phyloP scores from a whole-genome alignment of 2,113 vertebrate species.

The Cryptoleucopteryx plumbea region DNA sequence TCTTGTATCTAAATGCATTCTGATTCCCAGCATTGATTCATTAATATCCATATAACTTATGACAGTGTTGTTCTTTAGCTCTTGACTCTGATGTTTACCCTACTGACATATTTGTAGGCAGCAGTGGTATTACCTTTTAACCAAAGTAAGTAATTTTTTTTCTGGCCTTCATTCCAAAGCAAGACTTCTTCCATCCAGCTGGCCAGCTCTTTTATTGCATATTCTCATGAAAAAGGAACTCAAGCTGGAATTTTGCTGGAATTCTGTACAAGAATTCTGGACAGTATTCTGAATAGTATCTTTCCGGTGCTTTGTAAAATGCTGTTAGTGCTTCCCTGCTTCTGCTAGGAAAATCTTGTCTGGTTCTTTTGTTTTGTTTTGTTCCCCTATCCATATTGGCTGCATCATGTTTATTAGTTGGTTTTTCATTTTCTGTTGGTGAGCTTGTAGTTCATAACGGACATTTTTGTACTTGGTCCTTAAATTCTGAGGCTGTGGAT shows the following conservation, averaged over 20 bases:
- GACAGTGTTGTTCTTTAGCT: neutral
- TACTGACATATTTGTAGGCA: neutral
- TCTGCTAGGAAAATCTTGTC: neutral
- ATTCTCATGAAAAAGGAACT: neutral
- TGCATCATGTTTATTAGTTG: neutral
- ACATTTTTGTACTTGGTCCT: neutral
- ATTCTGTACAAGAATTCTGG: neutral
- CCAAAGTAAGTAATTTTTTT: neutral
- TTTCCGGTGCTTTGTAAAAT: neutral
- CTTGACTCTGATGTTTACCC: neutral
- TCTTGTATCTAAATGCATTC: neutral
- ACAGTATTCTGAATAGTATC: neutral
- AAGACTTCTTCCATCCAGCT: neutral
- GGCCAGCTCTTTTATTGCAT: neutral
- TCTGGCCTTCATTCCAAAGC: neutral
- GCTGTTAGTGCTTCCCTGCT: neutral
- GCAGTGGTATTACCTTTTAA: neutral
- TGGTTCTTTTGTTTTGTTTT: neutral
- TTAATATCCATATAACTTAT: neutral
- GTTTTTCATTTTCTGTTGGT: neutral
- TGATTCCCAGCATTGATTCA: neutral
- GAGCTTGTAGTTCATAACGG: rapidly evolving
- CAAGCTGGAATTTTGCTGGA: neutral
- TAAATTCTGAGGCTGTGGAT: neutral
- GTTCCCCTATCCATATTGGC: neutral